Base-by-base conservation (phyloP, 2,797 vertebrate species). In the Acrossocheilus fasciatus region DNA sequence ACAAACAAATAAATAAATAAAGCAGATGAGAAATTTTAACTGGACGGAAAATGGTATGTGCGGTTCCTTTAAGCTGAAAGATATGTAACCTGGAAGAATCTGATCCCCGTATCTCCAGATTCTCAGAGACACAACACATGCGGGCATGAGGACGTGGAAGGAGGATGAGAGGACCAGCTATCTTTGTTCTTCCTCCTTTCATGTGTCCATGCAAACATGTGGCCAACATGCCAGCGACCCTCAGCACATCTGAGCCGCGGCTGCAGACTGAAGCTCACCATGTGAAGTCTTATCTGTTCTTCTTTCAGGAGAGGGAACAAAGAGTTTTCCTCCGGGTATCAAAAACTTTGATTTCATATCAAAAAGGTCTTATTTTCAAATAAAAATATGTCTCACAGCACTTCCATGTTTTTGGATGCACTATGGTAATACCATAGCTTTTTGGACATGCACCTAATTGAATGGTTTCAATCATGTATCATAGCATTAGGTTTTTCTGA, bases 131-230 rank as follows among this genome's bases (percentile, higher is more conserved):
- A 34, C 41, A 69, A 34, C 23, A 47, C 26, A 72, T 64, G 30
- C 2, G 0, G 68, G 23, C 39, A 62, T 5, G 57, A 79, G 14
- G 68, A 57, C 0, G 50, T 30, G 34, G 23, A 12, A 47, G n/a
- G 41, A 81, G 41, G 59, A 69, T 26, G 82, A 81, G 69, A 18
- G 6, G 23, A 17, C 11, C 20, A 0, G 59, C 39, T 66, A 26
- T 59, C 77, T 76, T 57, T 70, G 72, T 47, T 74, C 77, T 66
- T 10, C 14, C n/a, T 34, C 3, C 34, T 73, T 73, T n/a, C 47
- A 43, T 59, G 59, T 30, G 12, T 73, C 36, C 50, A 41, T 59
- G 23, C 54, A 75, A 43, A 54, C 69, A 85, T 83, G 72, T 87
- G 76, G 80, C 10, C 43, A n/a, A 81, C 59, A 80, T 62, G 26